A percentile compares a stretch with the other conserved stretches of the same genome.
Conservation (phyloP, 2,888 invertebrate species). For the Diaperis boleti region DNA sequence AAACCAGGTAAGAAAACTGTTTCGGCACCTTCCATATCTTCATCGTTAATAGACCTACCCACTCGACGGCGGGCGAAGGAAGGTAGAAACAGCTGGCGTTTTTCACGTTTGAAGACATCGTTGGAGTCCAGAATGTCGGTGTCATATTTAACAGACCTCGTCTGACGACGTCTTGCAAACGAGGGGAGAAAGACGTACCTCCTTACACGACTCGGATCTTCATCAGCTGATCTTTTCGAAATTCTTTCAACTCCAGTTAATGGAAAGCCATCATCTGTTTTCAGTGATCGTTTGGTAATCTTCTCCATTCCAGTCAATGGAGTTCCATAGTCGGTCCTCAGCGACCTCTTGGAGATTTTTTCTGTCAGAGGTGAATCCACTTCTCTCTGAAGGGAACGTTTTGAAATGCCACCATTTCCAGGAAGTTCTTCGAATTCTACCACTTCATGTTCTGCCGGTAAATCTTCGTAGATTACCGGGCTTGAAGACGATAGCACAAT, state of each 20-base stretch:
- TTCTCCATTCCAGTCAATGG: constrained; percentile 36
- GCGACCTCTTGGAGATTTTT: constrained; percentile 26
- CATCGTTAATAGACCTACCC: constrained; percentile 25
- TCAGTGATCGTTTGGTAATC: constrained; percentile 32
- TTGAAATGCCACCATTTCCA: neutral
- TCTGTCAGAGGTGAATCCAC: constrained; percentile 14
- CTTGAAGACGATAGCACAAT: constrained; percentile 7
- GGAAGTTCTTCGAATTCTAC: neutral
- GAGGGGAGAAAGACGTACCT: constrained; percentile 24
- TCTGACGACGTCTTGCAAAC: constrained; percentile 6
- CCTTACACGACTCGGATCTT: constrained; percentile 5
- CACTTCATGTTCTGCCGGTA: constrained; percentile 12
- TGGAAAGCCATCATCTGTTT: constrained; percentile 14
- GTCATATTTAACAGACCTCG: constrained; percentile 5
- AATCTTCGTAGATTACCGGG: constrained; percentile 20
- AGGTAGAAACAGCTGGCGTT: constrained; percentile 18
- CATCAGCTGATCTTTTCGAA: constrained; percentile 26
- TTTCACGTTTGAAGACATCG: constrained; percentile 21
- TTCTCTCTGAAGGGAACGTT: constrained; percentile 21
- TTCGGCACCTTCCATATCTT: constrained; percentile 36
- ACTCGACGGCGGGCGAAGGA: constrained; percentile 12
- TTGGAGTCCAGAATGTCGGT: constrained; percentile 21
- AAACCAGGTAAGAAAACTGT: constrained; percentile 31
- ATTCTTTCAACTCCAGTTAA: constrained; percentile 33
- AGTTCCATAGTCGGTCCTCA: constrained; percentile 27